Percentiles rank a stretch among this genome's conserved stretches.
Evolutionary conservation across 2,797 vertebrate species (phyloP).

Genomic region (Limosa lapponica): DNA sequence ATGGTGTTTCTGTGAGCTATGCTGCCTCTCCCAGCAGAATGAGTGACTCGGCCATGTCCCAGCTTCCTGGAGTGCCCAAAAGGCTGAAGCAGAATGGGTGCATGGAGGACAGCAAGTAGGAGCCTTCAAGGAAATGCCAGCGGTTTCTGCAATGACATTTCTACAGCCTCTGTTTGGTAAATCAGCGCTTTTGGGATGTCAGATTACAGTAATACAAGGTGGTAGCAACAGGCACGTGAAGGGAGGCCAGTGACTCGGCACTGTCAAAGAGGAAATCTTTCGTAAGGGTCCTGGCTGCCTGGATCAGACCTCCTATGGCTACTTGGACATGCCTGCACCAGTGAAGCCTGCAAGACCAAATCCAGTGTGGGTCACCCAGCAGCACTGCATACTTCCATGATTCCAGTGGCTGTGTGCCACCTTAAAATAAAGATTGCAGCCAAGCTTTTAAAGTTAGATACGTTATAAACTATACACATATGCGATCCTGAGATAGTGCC

Average conservation of each 20-base stretch:
- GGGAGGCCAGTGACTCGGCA: not conserved
- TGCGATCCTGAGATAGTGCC: conserved; percentile 65
- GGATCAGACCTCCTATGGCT: not conserved
- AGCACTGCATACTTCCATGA: not conserved
- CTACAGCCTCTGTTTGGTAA: not conserved
- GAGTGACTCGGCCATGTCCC: accelerated
- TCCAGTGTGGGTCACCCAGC: not conserved
- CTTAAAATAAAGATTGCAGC: conserved; percentile 22
- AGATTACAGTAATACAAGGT: not conserved
- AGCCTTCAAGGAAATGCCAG: not conserved
- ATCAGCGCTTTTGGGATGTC: conserved; percentile 17
- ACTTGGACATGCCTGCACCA: not conserved
- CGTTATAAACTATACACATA: conserved; percentile 29
- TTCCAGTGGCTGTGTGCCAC: not conserved
- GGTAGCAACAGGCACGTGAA: not conserved
- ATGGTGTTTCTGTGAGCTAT: not conserved
- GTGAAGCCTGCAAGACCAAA: not conserved
- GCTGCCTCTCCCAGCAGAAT: not conserved
- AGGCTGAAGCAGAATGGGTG: not conserved
- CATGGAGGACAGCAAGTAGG: not conserved
- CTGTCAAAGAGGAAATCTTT: not conserved
- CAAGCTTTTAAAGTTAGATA: conserved; percentile 30
- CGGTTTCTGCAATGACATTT: not conserved
- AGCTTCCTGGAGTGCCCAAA: not conserved
- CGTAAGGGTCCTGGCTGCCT: not conserved